Evolutionary conservation across 2,888 invertebrate species (phyloP).

Genomic region (Acleris sparsana): DNA sequence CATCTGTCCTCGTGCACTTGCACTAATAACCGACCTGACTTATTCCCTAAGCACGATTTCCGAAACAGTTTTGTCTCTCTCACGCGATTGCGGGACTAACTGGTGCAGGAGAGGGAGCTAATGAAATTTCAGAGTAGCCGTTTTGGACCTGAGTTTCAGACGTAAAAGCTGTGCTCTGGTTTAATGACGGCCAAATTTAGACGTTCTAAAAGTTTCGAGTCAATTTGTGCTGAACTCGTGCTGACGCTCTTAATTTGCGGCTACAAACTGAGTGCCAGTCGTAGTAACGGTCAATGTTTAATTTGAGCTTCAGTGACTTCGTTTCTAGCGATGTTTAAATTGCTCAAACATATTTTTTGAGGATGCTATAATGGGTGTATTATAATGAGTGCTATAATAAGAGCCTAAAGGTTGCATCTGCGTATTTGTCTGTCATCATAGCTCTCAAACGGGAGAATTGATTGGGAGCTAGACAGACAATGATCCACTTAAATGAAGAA

Average conservation of each 20-base stretch:
- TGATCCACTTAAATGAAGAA: no score
- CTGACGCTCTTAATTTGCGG: slow-evolving; percentile 16
- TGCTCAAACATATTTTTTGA: no score
- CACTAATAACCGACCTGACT: slow-evolving; percentile 57
- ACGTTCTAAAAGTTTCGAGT: slow-evolving; percentile 22
- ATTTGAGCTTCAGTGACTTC: not conserved
- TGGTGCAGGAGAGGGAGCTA: not conserved
- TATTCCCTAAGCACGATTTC: not conserved
- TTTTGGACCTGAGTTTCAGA: not conserved
- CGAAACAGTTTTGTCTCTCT: not conserved
- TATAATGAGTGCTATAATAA: no score
- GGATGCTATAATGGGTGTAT: no score
- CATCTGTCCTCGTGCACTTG: slow-evolving; percentile 52
- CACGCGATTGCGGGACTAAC: not conserved
- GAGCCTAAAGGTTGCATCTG: no score
- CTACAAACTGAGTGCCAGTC: slow-evolving; percentile 9
- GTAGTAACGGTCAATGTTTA: slow-evolving; percentile 1
- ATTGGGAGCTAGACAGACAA: no score
- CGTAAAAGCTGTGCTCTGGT: slow-evolving; percentile 2
- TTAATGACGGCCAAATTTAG: slow-evolving; percentile 22
- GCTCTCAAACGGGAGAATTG: no score
- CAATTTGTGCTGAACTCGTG: slow-evolving; percentile 1
- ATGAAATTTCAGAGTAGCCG: not conserved
- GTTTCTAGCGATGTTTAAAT: not conserved
- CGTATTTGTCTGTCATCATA: no score